These are phyloP conservation scores for Nothura maculosa DNA, from an alignment of 2,797 vertebrate genomes.

Conservation along the genomic window DNA sequence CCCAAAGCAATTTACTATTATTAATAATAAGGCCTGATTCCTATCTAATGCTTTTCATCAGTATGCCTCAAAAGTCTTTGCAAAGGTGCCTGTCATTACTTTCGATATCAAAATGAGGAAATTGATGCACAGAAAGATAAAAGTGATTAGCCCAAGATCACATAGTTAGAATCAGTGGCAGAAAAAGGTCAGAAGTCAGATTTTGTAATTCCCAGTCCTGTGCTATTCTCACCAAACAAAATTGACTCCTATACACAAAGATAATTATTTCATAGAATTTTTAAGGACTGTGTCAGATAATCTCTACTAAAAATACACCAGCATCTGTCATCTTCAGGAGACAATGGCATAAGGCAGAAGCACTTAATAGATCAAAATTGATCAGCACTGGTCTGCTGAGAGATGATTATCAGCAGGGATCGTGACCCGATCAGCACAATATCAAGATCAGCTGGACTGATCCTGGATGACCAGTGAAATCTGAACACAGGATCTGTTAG, in stretches of 20 bases:
- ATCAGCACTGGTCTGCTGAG: not conserved
- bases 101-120: constrained; percentile 55
- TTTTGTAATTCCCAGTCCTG: not conserved
- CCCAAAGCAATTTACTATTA: constrained; percentile 68
- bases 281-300: constrained; percentile 9
- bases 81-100: constrained; percentile 45
- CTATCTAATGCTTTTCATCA: constrained; percentile 64
- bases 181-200: constrained; percentile 23
- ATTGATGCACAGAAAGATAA: constrained; percentile 46
- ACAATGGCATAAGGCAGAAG: not conserved
- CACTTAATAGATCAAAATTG: constrained; percentile 6
- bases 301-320: not conserved
- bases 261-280: constrained; percentile 43
- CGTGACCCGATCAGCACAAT: not conserved
- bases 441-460: not conserved
- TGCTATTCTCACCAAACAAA: constrained; percentile 6
- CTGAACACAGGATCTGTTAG: not conserved
- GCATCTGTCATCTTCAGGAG: not conserved
- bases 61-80: constrained; percentile 56
- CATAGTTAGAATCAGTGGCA: not conserved
- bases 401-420: not conserved
- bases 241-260: constrained; percentile 9
- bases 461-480: not conserved
- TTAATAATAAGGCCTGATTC: constrained; percentile 64
- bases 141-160: constrained; percentile 36